Percentiles rank a stretch among this genome's conserved stretches.
Evolutionary conservation across 2,888 invertebrate genomes (phyloP).

Genomic region (Aspidiotus rigidus): DNA sequence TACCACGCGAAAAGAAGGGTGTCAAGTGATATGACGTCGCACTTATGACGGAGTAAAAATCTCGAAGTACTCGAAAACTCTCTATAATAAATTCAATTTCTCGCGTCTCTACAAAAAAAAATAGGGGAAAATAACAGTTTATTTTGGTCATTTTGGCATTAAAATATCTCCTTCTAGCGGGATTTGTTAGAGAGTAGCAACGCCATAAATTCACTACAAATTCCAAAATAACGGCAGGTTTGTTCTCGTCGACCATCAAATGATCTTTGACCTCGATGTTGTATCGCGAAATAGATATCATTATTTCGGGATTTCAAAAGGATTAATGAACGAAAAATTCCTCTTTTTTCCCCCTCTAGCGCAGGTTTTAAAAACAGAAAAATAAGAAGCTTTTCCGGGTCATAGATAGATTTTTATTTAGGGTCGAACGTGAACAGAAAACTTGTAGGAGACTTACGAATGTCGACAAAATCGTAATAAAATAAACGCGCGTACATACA

Average conservation of each 20-base stretch:
- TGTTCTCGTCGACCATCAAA: background rate
- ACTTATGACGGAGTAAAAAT: too few species aligned
- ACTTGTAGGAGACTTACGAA: conserved; percentile 5
- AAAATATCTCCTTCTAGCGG: conserved; percentile 9
- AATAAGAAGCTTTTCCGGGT: conserved; percentile 20
- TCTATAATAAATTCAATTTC: too few species aligned
- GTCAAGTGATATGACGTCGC: too few species aligned
- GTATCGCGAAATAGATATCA: conserved; percentile 26
- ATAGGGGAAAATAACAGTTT: background rate
- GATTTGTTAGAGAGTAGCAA: conserved; percentile 12
- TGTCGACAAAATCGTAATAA: conserved; percentile 5
- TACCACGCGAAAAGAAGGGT: too few species aligned
- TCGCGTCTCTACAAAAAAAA: too few species aligned
- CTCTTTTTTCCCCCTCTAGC: background rate
- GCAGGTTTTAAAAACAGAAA: conserved; percentile 6
- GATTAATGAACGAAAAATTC: conserved; percentile 22
- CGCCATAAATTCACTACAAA: conserved; percentile 17
- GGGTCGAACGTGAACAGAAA: conserved; percentile 12
- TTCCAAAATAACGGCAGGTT: conserved; percentile 8
- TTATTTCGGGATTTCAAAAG: conserved; percentile 24
- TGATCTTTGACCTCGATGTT: conserved; percentile 18
- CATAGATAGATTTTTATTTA: conserved; percentile 17
- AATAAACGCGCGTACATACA: background rate
- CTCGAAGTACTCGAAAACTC: too few species aligned
- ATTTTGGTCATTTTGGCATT: conserved; percentile 2